phyloP scores from a whole-genome alignment of 2,797 vertebrate species.

The Pyrocephalus nanus region DNA sequence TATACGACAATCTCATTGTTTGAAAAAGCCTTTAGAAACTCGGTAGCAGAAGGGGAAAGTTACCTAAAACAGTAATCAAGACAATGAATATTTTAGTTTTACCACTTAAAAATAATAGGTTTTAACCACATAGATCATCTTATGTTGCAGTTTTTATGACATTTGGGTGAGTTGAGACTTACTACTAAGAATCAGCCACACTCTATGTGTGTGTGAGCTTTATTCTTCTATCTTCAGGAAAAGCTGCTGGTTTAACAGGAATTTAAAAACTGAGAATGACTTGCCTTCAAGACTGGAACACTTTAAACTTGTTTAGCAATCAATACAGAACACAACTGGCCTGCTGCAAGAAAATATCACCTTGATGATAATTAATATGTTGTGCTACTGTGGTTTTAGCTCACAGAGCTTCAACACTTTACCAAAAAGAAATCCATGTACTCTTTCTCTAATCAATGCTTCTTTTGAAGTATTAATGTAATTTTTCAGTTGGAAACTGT shows the following conservation, averaged over 20 bases:
- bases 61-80: neutral
- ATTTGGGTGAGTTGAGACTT: neutral
- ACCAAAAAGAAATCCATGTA: neutral
- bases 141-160: neutral
- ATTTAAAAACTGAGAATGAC: neutral
- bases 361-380: neutral
- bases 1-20: too few species aligned
- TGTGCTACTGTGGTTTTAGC: neutral
- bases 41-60: neutral
- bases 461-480: slow-evolving; percentile 43
- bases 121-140: neutral
- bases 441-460: slow-evolving; percentile 18
- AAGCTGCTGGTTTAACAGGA: neutral
- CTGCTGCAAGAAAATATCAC: neutral
- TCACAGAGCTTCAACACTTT: slow-evolving; percentile 14
- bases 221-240: neutral
- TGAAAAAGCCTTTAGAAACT: neutral
- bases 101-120: neutral
- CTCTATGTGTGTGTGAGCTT: neutral
- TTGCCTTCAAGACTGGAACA: neutral
- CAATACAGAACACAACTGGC: neutral
- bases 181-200: neutral
- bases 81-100: neutral
- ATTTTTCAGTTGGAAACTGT: slow-evolving; percentile 48
- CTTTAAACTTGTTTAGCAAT: neutral